Conservation (phyloP, 2,888 invertebrate species). For the Lasioglossum vierecki region DNA sequence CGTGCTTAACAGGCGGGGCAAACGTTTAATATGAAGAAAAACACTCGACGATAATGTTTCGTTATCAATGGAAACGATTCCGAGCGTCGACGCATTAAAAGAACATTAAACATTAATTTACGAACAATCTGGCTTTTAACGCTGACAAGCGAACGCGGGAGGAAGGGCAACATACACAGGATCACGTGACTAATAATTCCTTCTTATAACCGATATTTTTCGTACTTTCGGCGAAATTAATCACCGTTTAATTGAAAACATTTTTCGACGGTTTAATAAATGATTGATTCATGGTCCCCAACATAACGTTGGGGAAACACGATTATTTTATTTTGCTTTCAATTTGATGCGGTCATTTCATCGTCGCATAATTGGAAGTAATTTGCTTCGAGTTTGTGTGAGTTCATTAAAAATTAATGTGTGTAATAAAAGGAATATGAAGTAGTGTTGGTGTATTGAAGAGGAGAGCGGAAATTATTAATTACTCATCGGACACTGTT, state of each 20-base stretch:
- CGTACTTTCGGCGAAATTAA: neutral
- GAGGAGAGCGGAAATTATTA: neutral
- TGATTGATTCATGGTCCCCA: neutral
- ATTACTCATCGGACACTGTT: neutral
- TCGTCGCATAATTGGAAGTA: neutral
- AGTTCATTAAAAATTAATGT: neutral
- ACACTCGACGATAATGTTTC: slow-evolving; percentile 22
- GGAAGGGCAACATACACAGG: neutral
- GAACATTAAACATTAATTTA: slow-evolving; percentile 21
- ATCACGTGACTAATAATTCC: neutral
- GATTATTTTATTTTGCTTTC: neutral
- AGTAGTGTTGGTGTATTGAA: neutral
- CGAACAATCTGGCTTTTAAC: neutral
- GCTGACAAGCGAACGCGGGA: neutral
- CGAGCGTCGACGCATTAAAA: slow-evolving; percentile 7
- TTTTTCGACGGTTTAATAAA: neutral
- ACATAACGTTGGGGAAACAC: neutral
- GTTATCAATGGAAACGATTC: slow-evolving; percentile 27
- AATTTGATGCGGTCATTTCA: neutral
- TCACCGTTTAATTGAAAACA: neutral
- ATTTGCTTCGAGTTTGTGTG: neutral
- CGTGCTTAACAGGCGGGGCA: neutral
- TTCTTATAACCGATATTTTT: neutral
- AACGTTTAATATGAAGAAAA: slow-evolving; percentile 23
- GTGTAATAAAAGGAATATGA: neutral